Percentiles rank a stretch among this genome's conserved stretches.
These are phyloP conservation scores for Drosophila lini DNA, from an alignment of 1,140 invertebrate genomes.

Conservation along the genomic window DNA sequence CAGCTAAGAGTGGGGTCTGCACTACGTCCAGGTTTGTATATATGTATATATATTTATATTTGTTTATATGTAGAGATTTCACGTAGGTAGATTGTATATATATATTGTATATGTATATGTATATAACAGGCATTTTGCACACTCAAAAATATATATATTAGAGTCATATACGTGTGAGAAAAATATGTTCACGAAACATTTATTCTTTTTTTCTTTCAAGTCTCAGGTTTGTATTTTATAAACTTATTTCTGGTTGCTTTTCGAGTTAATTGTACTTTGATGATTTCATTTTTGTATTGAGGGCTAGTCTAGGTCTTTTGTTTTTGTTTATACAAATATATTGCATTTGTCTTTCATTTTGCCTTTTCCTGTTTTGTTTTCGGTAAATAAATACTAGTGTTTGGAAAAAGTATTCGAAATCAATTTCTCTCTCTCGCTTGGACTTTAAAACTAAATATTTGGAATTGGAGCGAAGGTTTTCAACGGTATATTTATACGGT, in stretches of 20 bases:
- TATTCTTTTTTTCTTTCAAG: conserved; percentile 40
- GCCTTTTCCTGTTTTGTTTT: conserved; percentile 14
- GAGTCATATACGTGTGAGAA: conserved; percentile 63
- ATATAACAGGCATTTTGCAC: conserved; percentile 63
- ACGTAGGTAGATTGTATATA: conserved; percentile 41
- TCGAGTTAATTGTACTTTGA: conserved; percentile 65
- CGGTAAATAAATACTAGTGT: conserved; percentile 45
- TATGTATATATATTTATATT: conserved; percentile 34
- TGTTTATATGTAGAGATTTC: conserved; percentile 49
- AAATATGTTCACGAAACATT: conserved; percentile 62
- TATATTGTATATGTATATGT: conserved; percentile 61
- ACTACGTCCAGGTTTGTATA: conserved; percentile 36
- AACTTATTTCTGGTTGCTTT: conserved; percentile 54
- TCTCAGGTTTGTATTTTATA: conserved; percentile 66
- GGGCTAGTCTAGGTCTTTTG: conserved; percentile 40
- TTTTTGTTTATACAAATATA: conserved; percentile 38
- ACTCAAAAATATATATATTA: conserved; percentile 67
- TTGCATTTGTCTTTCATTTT: conserved; percentile 58
- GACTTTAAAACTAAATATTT: conserved; percentile 76
- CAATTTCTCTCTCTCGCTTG: conserved; percentile 33
- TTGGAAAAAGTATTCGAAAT: conserved; percentile 57
- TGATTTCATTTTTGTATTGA: conserved; percentile 37
- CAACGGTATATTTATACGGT: conserved; percentile 32
- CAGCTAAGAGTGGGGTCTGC: conserved; percentile 49
- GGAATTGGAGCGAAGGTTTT: conserved; percentile 79